Percentiles rank a stretch among this genome's conserved stretches.
Conservation (phyloP, 2,797 vertebrate genomes). For the Sebastes matsubarae region DNA sequence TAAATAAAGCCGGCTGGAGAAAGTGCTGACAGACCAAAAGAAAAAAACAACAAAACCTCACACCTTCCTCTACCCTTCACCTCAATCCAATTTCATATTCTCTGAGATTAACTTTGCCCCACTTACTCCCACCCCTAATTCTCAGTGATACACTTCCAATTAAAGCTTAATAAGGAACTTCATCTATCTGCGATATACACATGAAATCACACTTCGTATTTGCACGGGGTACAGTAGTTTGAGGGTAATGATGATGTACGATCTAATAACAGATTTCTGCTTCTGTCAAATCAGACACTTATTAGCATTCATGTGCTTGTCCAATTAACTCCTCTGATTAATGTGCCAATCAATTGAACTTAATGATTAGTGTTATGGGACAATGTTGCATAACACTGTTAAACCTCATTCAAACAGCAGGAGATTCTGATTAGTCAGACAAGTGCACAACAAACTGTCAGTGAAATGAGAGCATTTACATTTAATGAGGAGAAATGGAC, state of each 20-base stretch:
- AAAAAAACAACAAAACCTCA: conserved; percentile 9
- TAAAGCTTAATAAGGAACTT: conserved; percentile 62
- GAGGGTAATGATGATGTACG: conserved; percentile 71
- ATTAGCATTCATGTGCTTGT: conserved; percentile 67
- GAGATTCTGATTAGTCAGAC: conserved; percentile 59
- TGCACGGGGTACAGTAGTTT: conserved; percentile 50
- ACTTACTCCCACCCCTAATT: conserved; percentile 33
- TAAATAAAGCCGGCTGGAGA: conserved; percentile 47
- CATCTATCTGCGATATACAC: conserved; percentile 57
- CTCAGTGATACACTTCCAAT: conserved; percentile 63
- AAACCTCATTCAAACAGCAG: conserved; percentile 56
- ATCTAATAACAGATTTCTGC: conserved; percentile 71
- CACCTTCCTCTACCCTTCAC: conserved; percentile 21
- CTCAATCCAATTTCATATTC: conserved; percentile 42
- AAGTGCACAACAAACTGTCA: conserved; percentile 46
- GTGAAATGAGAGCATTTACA: conserved; percentile 23
- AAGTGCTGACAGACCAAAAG: conserved; percentile 59
- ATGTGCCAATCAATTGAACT: conserved; percentile 73
- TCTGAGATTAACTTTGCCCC: conserved; percentile 52
- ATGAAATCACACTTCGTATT: conserved; percentile 42
- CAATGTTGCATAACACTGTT: conserved; percentile 62
- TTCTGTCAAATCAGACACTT: conserved; percentile 68
- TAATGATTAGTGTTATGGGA: conserved; percentile 71
- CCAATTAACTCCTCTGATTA: conserved; percentile 74
- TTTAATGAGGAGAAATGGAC: conserved; percentile 67